Base-by-base conservation (phyloP, 2,113 vertebrate genomes). In the Blennius ocellaris region DNA sequence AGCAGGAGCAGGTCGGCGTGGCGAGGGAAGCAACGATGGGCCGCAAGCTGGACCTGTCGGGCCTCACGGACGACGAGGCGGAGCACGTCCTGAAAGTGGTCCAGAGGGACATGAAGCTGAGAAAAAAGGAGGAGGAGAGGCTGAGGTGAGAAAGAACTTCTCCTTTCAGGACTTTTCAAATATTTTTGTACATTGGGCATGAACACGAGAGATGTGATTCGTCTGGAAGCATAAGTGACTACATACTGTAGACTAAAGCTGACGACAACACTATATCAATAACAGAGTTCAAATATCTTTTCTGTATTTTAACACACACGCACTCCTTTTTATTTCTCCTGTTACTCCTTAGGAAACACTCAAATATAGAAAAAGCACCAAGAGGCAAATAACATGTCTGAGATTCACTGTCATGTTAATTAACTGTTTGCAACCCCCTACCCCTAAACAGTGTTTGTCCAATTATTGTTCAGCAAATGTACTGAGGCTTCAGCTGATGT, bases 51-150 rank as follows among this genome's bases (percentile, higher is more conserved):
- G 97, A 99, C 88, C 95, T 99, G 86, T 97, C 97, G 0, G 95
- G 95, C 47, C 92, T 99, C 89, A 98, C 96, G 0, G 96, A 97
- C 1, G 94, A 95, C 40, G 97, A 99, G 90, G 97, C 97, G 0
- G 96, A 98, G 52, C 97, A 99, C 4, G 95, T 99, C 63, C 93
- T 99, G 67, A 96, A 96, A 86, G 97, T 99, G 81, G 96, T 99
- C 72, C 96, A 96, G 84, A 90, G 97, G 79, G 97, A 99, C 90
- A 98, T 99, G 94, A 96, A 92, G 71, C 96, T 99, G 38, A 93
- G 97, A 37, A 97, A 97, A 80, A 97, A 96, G 77, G 97, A 99
- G 87, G 96, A 99, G 69, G 95, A 97, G 55, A 94, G 97, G 38
- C 92, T 99, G 37, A 96, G 96, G 97, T 99, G 90, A 93, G 94